Percentiles rank a stretch among this genome's conserved stretches.
Evolutionary conservation across 2,113 vertebrate genomes (phyloP).

Genomic region (Paradoxurus hermaphroditus): DNA sequence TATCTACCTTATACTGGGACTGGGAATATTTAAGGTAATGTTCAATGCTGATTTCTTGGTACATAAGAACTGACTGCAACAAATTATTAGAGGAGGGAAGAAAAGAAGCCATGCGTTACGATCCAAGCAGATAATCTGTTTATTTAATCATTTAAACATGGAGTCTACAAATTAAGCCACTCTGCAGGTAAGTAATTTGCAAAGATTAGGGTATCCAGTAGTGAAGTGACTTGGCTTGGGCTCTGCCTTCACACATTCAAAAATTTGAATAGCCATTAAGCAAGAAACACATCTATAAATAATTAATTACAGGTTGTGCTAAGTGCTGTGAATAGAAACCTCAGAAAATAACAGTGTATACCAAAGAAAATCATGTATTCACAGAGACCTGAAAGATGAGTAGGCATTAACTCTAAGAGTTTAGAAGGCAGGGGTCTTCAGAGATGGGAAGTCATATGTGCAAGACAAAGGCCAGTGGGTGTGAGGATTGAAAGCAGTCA

Average conservation of each 20-base stretch:
- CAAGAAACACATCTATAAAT: background rate
- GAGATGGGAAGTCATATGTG: background rate
- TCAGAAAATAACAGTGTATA: background rate
- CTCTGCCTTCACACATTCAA: background rate
- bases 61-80: background rate
- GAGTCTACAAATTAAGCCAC: background rate
- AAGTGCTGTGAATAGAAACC: background rate
- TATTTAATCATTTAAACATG: constrained; percentile 31
- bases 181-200: background rate
- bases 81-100: background rate
- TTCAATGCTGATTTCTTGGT: background rate
- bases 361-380: background rate
- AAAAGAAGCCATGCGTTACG: background rate
- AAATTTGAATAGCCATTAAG: background rate
- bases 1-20: background rate
- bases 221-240: background rate
- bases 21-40: background rate
- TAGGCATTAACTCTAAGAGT: background rate
- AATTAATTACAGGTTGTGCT: background rate
- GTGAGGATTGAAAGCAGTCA: background rate
- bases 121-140: background rate
- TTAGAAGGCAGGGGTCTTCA: background rate
- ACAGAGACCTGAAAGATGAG: background rate
- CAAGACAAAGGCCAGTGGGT: background rate
- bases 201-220: background rate